Base-by-base conservation (phyloP, 1,140 invertebrate species). In the Probaryconus sp. region DNA sequence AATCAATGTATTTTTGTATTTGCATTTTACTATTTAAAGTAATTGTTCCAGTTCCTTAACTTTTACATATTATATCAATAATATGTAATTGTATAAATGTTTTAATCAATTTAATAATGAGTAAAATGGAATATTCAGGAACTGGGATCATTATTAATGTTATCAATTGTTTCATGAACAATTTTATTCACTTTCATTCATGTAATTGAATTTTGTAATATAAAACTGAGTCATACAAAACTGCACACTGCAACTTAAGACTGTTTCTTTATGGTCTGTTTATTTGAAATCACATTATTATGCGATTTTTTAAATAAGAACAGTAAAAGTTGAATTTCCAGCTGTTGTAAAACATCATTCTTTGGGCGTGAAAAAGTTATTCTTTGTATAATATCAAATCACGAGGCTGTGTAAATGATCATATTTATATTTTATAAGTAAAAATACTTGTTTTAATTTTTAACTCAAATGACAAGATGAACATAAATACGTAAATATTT, bases 331-430 rank as follows among this genome's bases (percentile, higher is more conserved):
- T 48, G 21, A 13, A 30, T 14, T 9, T 48, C 10, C 13, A 28
- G 28, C 3, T 30, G 10, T 5, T 5, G 1, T 35, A 35, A 3
- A 35, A 35, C 5, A 5, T 35, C 2, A 20, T 17, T 28, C 7
- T 13, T 60, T 47, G 18, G 35, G 18, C 31, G 17, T 28, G 18
- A 50, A 51, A n/a, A 48, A 37, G 47, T 53, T 53, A 55, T 28
- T 35, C n/a, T 53, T 18, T 65, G 42, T 55, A 51, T 31, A 40
- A 45, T 53, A 56, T 50, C 35, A 31, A 53, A 53, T 63, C 33
- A 31, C 48, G 50, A 71, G 58, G 58, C 68, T 64, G 58, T 71
- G 68, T 60, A 55, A 38, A 61, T 7, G 5, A 61, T 53, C 55
- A 45, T 53, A 55, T 47, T 61, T 61, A 61, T 55, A 47, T 47